phyloP scores from a whole-genome alignment of 2,797 vertebrate genomes.

The Chanos chanos region DNA sequence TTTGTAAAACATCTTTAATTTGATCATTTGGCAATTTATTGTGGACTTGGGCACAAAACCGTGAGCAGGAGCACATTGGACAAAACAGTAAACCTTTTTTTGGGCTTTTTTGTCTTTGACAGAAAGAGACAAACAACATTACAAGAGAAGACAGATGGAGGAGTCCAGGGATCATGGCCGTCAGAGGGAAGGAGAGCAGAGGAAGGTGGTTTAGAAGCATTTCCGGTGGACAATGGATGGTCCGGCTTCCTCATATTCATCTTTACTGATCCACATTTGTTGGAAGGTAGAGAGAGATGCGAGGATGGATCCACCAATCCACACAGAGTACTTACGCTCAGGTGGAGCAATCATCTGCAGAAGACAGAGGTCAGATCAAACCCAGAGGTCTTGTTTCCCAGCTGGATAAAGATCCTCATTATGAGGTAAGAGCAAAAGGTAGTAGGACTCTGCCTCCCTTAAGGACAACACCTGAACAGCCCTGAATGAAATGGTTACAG shows the following conservation, averaged over 20 bases:
- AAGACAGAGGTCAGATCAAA: no score
- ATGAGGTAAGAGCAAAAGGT: no score
- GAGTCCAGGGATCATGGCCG: not conserved
- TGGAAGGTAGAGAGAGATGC: conserved; percentile 61
- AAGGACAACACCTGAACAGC: no score
- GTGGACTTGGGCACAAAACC: not conserved
- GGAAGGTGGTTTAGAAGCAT: conserved; percentile 47
- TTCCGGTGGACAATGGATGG: conserved; percentile 57
- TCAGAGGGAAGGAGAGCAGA: not conserved
- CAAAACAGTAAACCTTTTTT: conserved; percentile 8
- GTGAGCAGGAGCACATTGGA: conserved; percentile 16
- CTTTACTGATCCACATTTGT: conserved; percentile 64
- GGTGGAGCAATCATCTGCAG: conserved; percentile 58
- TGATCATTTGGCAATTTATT: conserved; percentile 34
- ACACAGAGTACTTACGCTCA: conserved; percentile 58
- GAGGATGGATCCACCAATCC: conserved; percentile 60
- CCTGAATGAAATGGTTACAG: no score
- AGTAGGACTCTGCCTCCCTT: no score
- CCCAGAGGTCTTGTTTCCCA: no score
- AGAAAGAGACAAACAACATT: conserved; percentile 5
- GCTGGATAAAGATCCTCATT: no score
- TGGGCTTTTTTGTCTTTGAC: conserved; percentile 4
- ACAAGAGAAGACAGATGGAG: conserved; percentile 12
- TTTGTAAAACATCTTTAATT: conserved; percentile 30
- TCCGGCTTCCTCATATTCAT: conserved; percentile 58